Evolutionary conservation across 2,113 vertebrate genomes (phyloP).

Genomic region (Oreochromis niloticus): DNA sequence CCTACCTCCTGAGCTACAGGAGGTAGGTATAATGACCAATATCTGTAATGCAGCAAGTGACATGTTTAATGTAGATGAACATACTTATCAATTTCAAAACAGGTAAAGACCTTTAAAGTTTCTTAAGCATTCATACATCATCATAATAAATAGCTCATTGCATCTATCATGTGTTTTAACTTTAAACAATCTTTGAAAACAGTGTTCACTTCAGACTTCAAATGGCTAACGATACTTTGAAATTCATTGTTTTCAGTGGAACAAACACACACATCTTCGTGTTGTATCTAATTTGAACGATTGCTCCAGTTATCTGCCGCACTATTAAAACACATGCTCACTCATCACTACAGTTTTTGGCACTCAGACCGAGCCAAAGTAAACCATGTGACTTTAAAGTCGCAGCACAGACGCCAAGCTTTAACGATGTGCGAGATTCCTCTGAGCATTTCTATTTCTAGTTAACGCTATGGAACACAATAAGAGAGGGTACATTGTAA

Average conservation of each 20-base stretch:
- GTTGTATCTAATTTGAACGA: neutral
- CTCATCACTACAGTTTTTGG: neutral
- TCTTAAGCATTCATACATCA: neutral
- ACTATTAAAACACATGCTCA: slow-evolving; percentile 1
- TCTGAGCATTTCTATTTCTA: neutral
- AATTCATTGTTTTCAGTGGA: neutral
- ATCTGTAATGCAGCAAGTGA: neutral
- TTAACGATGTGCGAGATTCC: neutral
- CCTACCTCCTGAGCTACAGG: neutral
- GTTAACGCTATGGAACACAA: neutral
- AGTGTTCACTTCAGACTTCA: neutral
- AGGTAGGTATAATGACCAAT: neutral
- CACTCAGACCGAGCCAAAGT: neutral
- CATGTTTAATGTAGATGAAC: neutral
- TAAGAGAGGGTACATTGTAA: neutral
- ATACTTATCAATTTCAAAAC: neutral
- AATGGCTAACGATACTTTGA: neutral
- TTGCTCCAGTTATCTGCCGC: neutral
- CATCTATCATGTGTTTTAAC: neutral
- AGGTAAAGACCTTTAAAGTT: neutral
- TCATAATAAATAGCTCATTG: neutral
- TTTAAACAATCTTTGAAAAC: neutral
- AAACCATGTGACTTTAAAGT: neutral
- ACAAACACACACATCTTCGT: neutral
- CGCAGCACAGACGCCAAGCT: neutral